Base-by-base conservation (phyloP, 2,888 invertebrate species). In the Flexamia atlantica region DNA sequence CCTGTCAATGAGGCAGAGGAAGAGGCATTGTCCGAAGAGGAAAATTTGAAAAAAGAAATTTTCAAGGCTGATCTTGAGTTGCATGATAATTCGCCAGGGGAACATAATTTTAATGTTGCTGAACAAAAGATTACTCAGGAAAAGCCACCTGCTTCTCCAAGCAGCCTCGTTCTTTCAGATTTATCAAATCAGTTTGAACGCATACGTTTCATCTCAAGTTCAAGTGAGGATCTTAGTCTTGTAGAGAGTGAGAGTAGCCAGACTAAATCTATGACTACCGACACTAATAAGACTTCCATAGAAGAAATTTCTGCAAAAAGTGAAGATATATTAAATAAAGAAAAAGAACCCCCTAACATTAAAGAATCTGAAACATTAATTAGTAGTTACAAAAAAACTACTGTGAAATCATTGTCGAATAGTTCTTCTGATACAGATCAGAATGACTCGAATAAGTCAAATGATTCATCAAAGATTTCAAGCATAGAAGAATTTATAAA, bases 111-210 rank as follows among this genome's bases (percentile, higher is more conserved):
- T 28, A 14, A 28, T 28, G 28, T 4, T 64, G 12, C 53, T 12
- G 53, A 53, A 53, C 20, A 53, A n/a, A 5, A n/a, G n/a, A n/a
- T n/a, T n/a, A n/a, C n/a, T 5, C 23, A 53, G 53, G 23, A 53
- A 10, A 46, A 46, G n/a, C n/a, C 50, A 17, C 20, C 53, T 9
- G 7, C 9, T 70, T 72, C 42, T 17, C 5, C 68, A 32, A 40
- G 25, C 7, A 72, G 42, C 20, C 4, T 23, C 5, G 50, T 46
- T 14, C 30, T 79, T 23, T 79, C 57, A 36, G 79, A 79, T n/a
- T 14, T 57, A n/a, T 36, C 79, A n/a, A 79, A 32, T 79, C 50
- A 79, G 17, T 36, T 79, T 53, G 79, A 79, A 57, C 46, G 50
- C 25, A 79, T 79, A 10, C 14, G 36, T 79, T 57, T 79, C 57